Evolutionary conservation across 2,888 invertebrate species (phyloP).

Genomic region (Epistrophe grossulariae): DNA sequence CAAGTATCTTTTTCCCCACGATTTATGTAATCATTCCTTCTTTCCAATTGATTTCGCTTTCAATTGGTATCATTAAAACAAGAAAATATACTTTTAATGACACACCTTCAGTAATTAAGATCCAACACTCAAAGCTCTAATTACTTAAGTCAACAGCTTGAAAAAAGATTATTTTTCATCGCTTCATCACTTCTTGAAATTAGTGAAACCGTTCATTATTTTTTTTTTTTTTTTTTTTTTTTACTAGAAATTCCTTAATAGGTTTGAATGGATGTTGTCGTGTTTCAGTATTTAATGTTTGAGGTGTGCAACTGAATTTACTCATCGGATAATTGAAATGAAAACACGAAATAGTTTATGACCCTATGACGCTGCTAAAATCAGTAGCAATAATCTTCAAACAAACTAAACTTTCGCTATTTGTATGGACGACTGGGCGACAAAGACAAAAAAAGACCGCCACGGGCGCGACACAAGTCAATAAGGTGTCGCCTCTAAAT

Average conservation of each 20-base stretch:
- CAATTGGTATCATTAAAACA: background rate
- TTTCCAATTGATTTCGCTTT: background rate
- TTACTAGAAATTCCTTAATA: constrained; percentile 38
- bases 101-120: constrained; percentile 25
- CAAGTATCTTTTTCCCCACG: background rate
- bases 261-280: background rate
- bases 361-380: constrained; percentile 47
- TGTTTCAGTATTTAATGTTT: background rate
- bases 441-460: constrained; percentile 21
- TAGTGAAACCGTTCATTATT: constrained; percentile 36
- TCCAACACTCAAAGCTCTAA: constrained; percentile 29
- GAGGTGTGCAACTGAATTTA: constrained; percentile 15
- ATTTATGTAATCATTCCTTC: background rate
- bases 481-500: constrained; percentile 45
- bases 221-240: constrained; percentile 36
- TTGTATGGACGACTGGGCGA: constrained; percentile 8
- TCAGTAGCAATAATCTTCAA: constrained; percentile 57
- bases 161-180: constrained; percentile 43
- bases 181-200: constrained; percentile 39
- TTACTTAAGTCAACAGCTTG: constrained; percentile 64
- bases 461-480: constrained; percentile 52
- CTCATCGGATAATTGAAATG: constrained; percentile 50
- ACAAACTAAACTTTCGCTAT: constrained; percentile 59
- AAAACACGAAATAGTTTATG: constrained; percentile 47
- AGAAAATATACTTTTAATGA: background rate